phyloP scores from a whole-genome alignment of 2,113 vertebrate species.

The Acrocephalus kingi region DNA sequence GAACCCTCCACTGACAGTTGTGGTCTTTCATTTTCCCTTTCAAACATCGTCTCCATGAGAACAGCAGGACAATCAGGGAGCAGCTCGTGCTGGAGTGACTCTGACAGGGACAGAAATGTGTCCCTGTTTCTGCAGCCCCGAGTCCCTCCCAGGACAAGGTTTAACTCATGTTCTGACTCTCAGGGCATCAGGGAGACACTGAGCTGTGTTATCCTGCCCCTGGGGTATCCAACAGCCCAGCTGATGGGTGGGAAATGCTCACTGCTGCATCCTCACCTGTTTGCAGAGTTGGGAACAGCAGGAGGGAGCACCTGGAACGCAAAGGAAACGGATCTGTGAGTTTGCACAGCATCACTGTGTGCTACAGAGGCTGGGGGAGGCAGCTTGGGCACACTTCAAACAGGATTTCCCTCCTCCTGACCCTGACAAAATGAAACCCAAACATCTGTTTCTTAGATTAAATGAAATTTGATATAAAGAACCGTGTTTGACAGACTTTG shows the following conservation, averaged over 20 bases:
- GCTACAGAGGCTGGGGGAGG: background rate
- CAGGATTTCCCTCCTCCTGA: background rate
- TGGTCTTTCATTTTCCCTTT: background rate
- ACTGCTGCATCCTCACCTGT: conserved; percentile 76
- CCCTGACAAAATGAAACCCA: background rate
- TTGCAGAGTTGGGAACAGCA: conserved; percentile 74
- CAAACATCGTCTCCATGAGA: background rate
- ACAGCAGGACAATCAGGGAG: background rate
- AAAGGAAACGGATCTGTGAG: background rate
- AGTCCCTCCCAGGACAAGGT: background rate
- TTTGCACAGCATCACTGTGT: background rate
- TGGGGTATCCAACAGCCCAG: background rate
- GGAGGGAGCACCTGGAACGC: conserved; percentile 77
- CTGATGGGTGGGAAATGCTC: background rate
- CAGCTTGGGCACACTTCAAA: background rate
- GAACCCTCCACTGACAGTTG: background rate
- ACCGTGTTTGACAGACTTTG: background rate
- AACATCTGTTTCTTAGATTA: background rate
- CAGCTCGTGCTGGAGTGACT: background rate
- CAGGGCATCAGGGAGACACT: background rate
- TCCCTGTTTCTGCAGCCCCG: background rate
- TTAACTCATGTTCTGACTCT: accelerated
- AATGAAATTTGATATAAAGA: background rate
- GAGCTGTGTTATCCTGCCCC: background rate
- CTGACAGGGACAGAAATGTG: background rate